Evolutionary conservation across 2,797 vertebrate genomes (phyloP).

Genomic region (Lithobates pipiens): DNA sequence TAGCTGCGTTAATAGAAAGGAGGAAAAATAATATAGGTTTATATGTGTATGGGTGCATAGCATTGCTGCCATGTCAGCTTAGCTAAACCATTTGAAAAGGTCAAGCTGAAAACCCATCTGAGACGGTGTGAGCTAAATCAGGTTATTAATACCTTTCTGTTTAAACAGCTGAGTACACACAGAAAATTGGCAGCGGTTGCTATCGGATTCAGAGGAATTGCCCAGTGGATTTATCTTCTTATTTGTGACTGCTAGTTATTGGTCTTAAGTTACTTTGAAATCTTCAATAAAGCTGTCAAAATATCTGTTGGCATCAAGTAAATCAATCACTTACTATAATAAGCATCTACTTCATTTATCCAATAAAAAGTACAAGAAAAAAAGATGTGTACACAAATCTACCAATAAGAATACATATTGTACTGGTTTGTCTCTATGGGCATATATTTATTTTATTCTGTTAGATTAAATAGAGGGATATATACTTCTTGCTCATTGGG

Average conservation of each 20-base stretch:
- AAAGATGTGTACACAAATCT: no score
- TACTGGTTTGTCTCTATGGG: no score
- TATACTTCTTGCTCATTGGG: no score
- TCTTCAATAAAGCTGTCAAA: constrained; percentile 12
- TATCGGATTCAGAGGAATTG: not conserved
- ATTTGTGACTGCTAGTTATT: not conserved
- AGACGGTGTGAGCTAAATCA: constrained; percentile 19
- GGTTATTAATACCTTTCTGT: constrained; percentile 36
- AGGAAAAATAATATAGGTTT: not conserved
- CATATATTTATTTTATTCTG: no score
- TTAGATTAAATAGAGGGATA: no score
- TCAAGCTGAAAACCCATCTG: constrained; percentile 15
- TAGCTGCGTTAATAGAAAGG: not conserved
- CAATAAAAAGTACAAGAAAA: no score
- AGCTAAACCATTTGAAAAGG: constrained; percentile 28
- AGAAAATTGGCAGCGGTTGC: constrained; percentile 8
- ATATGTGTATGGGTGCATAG: not conserved
- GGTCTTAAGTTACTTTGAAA: not conserved
- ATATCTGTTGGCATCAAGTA: not conserved
- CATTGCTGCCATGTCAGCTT: not conserved
- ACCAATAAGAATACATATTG: no score
- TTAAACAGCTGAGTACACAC: constrained; percentile 42
- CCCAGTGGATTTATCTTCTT: constrained; percentile 8
- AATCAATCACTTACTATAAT: no score
- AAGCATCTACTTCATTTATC: no score